Evolutionary conservation across 2,888 invertebrate genomes (phyloP).

Genomic region (Arrhopalites spinosus): DNA sequence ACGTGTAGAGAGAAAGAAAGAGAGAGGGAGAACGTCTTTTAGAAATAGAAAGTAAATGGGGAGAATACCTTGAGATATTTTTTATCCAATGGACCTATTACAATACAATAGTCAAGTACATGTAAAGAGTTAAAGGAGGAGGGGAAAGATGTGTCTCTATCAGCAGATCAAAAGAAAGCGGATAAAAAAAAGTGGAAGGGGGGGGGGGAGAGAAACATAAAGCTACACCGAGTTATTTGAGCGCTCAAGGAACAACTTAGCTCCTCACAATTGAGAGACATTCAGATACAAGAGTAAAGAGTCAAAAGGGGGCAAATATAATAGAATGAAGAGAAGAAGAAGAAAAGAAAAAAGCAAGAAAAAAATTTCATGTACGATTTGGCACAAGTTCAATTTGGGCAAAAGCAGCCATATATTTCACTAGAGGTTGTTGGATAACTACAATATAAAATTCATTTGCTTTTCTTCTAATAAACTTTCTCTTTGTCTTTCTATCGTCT

Average conservation of each 20-base stretch:
- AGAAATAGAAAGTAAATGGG: background rate
- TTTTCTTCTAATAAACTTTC: background rate
- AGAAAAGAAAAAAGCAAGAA: background rate
- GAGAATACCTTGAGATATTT: background rate
- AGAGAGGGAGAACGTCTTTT: background rate
- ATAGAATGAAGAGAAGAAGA: background rate
- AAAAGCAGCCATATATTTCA: slow-evolving; percentile 14
- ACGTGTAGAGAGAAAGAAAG: background rate
- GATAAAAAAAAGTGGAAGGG: background rate
- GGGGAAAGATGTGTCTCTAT: too few relatives aligned
- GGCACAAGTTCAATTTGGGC: slow-evolving; percentile 2
- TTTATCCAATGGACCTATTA: background rate
- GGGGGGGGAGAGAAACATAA: background rate
- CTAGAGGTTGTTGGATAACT: background rate
- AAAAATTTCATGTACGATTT: slow-evolving; percentile 9
- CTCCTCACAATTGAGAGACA: background rate
- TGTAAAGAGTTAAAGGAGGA: too few relatives aligned
- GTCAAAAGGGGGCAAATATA: slow-evolving; percentile 4
- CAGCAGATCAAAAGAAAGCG: too few relatives aligned
- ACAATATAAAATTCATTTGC: slow-evolving; percentile 15
- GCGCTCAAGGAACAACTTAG: background rate
- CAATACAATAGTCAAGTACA: too few relatives aligned
- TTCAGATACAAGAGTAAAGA: background rate
- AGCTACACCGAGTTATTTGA: background rate
- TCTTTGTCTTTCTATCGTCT: background rate